A percentile compares a stretch with the other conserved stretches of the same genome.
These are phyloP conservation scores for Cerastis leucographa DNA, from an alignment of 2,888 invertebrate species.

Conservation along the genomic window DNA sequence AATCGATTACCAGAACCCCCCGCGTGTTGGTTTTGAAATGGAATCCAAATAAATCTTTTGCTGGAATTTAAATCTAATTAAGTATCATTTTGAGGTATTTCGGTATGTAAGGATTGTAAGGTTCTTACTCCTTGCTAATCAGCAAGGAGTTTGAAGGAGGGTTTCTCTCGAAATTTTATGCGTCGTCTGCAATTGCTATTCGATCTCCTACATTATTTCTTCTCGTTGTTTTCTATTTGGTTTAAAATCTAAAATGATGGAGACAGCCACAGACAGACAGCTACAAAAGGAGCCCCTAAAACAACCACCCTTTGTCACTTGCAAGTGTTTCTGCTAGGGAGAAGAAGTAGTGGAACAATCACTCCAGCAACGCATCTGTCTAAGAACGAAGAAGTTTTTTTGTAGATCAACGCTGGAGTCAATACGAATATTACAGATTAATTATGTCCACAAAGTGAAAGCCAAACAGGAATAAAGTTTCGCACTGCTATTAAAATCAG, in stretches of 20 bases:
- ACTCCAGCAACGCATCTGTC: not conserved
- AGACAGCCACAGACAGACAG: no score
- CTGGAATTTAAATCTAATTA: constrained; percentile 21
- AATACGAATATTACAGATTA: not conserved
- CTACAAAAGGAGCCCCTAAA: not conserved
- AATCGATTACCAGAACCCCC: constrained; percentile 53
- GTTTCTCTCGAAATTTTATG: not conserved
- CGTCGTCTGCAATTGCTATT: not conserved
- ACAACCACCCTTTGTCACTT: not conserved
- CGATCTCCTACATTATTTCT: not conserved
- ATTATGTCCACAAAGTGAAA: constrained; percentile 14
- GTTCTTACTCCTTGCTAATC: not conserved
- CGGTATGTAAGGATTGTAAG: not conserved
- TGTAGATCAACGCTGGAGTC: not conserved
- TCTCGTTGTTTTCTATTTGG: not conserved
- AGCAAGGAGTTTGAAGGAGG: not conserved
- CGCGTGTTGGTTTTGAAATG: constrained; percentile 36
- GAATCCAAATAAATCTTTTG: constrained; percentile 30
- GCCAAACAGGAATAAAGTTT: constrained; percentile 19
- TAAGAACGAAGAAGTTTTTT: not conserved
- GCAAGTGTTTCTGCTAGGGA: not conserved
- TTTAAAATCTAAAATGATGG: not conserved
- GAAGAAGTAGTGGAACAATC: not conserved
- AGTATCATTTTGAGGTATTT: constrained; percentile 24
- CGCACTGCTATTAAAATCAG: constrained; percentile 13